Conservation (phyloP, 2,797 vertebrate species). For the Anisognathus igniventris region DNA sequence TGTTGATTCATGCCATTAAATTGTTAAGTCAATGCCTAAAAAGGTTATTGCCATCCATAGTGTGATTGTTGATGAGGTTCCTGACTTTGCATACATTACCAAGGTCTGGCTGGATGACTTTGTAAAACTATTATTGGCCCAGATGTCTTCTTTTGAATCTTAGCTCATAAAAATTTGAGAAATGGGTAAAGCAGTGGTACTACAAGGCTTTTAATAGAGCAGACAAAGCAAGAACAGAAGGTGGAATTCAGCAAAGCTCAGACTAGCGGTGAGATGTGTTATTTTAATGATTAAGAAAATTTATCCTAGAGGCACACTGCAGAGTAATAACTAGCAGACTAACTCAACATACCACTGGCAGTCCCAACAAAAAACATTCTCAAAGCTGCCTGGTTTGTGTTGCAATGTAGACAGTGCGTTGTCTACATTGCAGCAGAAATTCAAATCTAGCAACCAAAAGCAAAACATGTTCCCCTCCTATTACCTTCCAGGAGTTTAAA, state of each 20-base stretch:
- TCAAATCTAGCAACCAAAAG: neutral
- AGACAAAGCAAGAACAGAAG: neutral
- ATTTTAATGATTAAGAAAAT: neutral
- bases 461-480: neutral
- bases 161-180: neutral
- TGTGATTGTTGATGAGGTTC: slow-evolving; percentile 59
- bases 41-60: slow-evolving; percentile 47
- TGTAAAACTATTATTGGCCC: slow-evolving; percentile 37
- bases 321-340: neutral
- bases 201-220: neutral
- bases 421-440: neutral
- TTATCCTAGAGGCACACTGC: neutral
- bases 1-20: slow-evolving; percentile 64
- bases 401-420: neutral
- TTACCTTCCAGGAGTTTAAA: neutral
- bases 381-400: neutral
- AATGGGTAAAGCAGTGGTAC: neutral
- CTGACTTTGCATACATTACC: slow-evolving; percentile 69
- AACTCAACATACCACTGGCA: neutral
- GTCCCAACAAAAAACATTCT: neutral
- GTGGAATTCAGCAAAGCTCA: neutral
- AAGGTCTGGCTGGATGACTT: neutral
- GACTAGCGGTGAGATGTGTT: neutral
- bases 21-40: slow-evolving; percentile 52
- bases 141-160: slow-evolving; percentile 32